These are phyloP conservation scores for Mus musculus DNA, from an alignment of 2,113 vertebrate species.

Conservation along the genomic window GRCm39 chr12:40625501-40626000, in stretches of 20 bases:
- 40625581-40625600: background rate
- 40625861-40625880: background rate
- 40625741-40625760: background rate
- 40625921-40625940: background rate
- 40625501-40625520: background rate
- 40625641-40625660: background rate
- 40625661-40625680: background rate
- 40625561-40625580: background rate
- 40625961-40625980: background rate
- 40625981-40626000: background rate
- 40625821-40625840: background rate
- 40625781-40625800: background rate
- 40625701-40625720: background rate
- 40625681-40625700: background rate
- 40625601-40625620: background rate
- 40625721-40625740: background rate
- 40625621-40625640: background rate
- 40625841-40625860: background rate
- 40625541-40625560: background rate
- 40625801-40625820: too few relatives aligned
- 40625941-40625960: background rate
- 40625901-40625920: background rate
- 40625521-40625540: background rate
- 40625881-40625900: background rate
- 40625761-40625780: background rate